Base-by-base conservation (phyloP, 2,888 invertebrate species). In the Alsophila aescularia region DNA sequence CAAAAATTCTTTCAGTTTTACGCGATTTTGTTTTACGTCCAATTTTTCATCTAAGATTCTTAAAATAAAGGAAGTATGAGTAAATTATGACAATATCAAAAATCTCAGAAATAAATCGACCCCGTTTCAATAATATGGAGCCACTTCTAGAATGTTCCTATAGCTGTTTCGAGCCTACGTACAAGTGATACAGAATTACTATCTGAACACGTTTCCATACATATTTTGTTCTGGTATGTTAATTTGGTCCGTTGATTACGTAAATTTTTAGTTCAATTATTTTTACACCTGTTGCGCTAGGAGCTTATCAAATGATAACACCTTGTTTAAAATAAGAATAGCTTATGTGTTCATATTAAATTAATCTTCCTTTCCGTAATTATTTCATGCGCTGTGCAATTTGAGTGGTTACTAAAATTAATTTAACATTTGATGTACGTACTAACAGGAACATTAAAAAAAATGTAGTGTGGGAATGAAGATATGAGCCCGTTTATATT, bases 271-370 rank as follows among this genome's bases (percentile, higher is more conserved):
- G 42, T 69, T 67, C 66, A 63, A 66, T 67, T 73, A 62, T 61
- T 67, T 68, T 70, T 64, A 76, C 75, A 79, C 72, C 72, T 77
- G 80, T 78, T 68, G 61, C 60, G 74, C 72, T 73, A 62, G 52
- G 56, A 62, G 55, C 58, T 67, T 60, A 53, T 49, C 39, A 41
- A 35, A 47, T 15, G 31, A 35, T 14, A 47, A 47, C 51, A 56
- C 51, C 51, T 51, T 45, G 51, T 47, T 47, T 10, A 13, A 44
- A 14, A 34, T 31, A 21, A 18, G 9, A 34, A 10, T 40, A 9
- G 8, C 13, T 24, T 27, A 24, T n/a, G 10, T 29, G 8, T 29
- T 29, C n/a, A 9, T 29, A n/a, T n/a, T n/a, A n/a, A n/a, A n/a
- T 29, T n/a, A 29, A 29, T 29, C 8, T 1, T 3, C 4, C 10